Evolutionary conservation across 2,113 vertebrate genomes (phyloP), one percentile per base, ranked within the genome.

Genomic region (Macroglossus sobrinus): DNA sequence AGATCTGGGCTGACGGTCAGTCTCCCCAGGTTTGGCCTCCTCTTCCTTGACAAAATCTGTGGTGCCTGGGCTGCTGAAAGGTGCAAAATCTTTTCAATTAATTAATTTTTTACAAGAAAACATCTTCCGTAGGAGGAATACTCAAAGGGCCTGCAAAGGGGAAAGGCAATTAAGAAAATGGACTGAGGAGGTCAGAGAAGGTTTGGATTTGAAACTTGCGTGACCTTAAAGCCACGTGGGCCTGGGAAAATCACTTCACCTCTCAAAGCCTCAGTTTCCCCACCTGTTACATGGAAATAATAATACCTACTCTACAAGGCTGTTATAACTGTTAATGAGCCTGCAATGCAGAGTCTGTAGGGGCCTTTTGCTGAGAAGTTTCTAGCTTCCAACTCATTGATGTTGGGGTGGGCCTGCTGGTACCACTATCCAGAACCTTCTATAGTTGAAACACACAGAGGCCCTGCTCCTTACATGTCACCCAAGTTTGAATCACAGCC

Each of bases 31-130:
- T 93, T 97, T 87, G 97, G 95, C 59, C 94, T 96, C 88, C 84
- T 97, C 93, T 96, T 98, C 68, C 90, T 97, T 76, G 95, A 96
- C 78, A 98, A 96, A 93, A 96, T 95, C 93, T 97, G 97, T 38
- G 97, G 89, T 84, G 71, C 93, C 81, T 96, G 97, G 71, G 89
- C 71, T 64, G 55, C 96, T 97, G 97, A 85, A 96, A 98, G 96
- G 94, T 85, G 86, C 45, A 97, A 97, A 94, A 81, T 76, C 81
- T 96, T 97, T 88, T 95, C 89, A 95, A n/a, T 94, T 94, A 89
- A 95, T 63, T 68, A 57, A 38, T 45, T 93, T 94, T 63, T 91
- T 22, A 61, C 19, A 92, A 90, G 84, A 69, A 95, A 92, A 63
- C 33, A 72, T 13, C 50, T 50, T 86, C 59, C 2, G 5, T 26